phyloP scores from a whole-genome alignment of 2,113 vertebrate species.

The Ardeotis arabs region DNA sequence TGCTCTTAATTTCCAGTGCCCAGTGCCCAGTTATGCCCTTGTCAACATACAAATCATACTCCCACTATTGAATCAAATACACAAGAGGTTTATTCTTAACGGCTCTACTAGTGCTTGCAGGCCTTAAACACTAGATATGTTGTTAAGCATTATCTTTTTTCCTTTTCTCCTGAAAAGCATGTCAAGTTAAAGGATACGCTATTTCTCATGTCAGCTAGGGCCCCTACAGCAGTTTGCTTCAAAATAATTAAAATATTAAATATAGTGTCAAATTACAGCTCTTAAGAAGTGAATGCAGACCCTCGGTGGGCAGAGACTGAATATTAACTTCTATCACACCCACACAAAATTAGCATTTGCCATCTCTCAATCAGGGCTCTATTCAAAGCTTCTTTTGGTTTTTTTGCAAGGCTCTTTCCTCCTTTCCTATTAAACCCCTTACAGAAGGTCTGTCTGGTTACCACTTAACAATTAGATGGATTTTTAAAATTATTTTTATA shows the following conservation, averaged over 20 bases:
- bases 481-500: neutral
- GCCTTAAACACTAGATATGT: neutral
- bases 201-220: neutral
- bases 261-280: conserved; percentile 1
- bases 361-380: conserved; percentile 27
- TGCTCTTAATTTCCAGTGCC: neutral
- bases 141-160: neutral
- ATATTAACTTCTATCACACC: conserved; percentile 32
- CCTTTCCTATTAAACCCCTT: neutral
- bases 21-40: neutral
- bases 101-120: neutral
- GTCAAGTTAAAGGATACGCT: neutral
- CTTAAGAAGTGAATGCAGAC: neutral
- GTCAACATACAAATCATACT: neutral
- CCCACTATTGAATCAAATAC: neutral
- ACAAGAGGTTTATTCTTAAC: neutral
- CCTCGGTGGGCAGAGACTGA: neutral
- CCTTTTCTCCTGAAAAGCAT: neutral
- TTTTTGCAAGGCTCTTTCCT: neutral
- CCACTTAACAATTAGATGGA: neutral
- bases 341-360: conserved; percentile 29
- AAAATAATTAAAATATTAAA: conserved; percentile 16
- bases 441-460: neutral
- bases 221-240: neutral
- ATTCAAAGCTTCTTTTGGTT: conserved; percentile 23